Evolutionary conservation across 2,113 vertebrate genomes (phyloP).

Genomic region (Varanus salvator): DNA sequence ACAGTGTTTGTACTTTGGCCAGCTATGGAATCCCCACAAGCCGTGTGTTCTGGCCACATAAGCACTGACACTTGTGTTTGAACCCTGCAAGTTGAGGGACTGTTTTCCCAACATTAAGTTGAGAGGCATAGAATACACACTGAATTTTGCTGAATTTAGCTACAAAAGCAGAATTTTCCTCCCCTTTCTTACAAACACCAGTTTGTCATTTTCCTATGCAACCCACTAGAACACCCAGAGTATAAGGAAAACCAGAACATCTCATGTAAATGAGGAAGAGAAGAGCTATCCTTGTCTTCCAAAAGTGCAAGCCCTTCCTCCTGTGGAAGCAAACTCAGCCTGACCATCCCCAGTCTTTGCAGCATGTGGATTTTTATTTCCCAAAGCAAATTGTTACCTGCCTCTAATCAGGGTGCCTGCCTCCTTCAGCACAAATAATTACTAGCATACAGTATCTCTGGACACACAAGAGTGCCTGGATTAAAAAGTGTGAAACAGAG

Average conservation of each 20-base stretch:
- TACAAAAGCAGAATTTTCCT: too few relatives aligned
- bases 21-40: too few relatives aligned
- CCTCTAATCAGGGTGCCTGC: not conserved
- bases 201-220: too few relatives aligned
- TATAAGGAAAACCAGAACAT: not conserved
- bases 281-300: not conserved
- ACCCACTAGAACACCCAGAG: too few relatives aligned
- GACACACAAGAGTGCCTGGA: not conserved
- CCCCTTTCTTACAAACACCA: not conserved
- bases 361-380: slow-evolving; percentile 6
- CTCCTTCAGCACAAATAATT: not conserved
- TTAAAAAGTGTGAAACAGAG: not conserved
- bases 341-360: not conserved
- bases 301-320: not conserved
- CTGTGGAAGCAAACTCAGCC: too few relatives aligned
- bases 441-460: not conserved
- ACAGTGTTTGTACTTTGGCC: not conserved
- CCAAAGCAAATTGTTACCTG: not conserved
- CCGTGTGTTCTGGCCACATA: too few relatives aligned
- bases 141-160: too few relatives aligned
- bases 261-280: not conserved
- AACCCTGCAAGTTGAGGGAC: not conserved
- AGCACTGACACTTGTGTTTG: too few relatives aligned
- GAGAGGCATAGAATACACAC: too few relatives aligned
- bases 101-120: not conserved